A percentile compares a stretch with the other conserved stretches of the same genome.
Evolutionary conservation across 2,113 vertebrate genomes (phyloP).

Genomic region (Poecile atricapillus): DNA sequence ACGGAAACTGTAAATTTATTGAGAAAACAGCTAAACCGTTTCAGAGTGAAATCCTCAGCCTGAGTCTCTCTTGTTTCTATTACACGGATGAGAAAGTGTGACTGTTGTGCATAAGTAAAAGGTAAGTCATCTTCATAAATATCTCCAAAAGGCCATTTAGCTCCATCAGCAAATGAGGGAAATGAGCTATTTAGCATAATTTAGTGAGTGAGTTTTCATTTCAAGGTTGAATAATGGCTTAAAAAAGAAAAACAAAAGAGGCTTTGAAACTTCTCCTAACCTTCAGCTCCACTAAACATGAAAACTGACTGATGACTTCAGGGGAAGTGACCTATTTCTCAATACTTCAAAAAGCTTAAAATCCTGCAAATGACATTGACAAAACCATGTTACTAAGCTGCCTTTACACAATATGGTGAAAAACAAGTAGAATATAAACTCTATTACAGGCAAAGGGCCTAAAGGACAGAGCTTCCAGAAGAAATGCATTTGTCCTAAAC

Average conservation of each 20-base stretch:
- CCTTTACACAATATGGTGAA: background rate
- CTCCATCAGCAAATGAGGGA: background rate
- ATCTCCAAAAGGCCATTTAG: conserved; percentile 19
- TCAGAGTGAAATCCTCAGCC: background rate
- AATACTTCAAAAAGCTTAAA: background rate
- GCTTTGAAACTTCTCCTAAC: conserved; percentile 4
- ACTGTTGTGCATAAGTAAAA: background rate
- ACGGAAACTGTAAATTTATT: background rate
- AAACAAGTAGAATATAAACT: background rate
- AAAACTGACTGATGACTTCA: background rate
- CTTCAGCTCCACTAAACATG: conserved; percentile 5
- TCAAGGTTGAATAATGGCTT: conserved; percentile 35
- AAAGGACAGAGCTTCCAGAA: background rate
- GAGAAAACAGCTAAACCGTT: background rate
- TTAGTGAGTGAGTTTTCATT: conserved; percentile 24
- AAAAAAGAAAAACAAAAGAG: conserved; percentile 27
- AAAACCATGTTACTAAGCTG: background rate
- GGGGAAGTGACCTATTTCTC: conserved; percentile 13
- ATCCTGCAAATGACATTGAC: background rate
- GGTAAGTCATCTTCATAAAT: background rate
- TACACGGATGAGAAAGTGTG: background rate
- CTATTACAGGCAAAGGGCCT: background rate
- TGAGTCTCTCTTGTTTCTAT: background rate
- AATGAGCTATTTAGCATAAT: conserved; percentile 5
- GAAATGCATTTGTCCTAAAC: background rate